A percentile compares a stretch with the other conserved stretches of the same genome.
Evolutionary conservation across 2,113 vertebrate species (phyloP).

Genomic region (Capreolus pygargus): DNA sequence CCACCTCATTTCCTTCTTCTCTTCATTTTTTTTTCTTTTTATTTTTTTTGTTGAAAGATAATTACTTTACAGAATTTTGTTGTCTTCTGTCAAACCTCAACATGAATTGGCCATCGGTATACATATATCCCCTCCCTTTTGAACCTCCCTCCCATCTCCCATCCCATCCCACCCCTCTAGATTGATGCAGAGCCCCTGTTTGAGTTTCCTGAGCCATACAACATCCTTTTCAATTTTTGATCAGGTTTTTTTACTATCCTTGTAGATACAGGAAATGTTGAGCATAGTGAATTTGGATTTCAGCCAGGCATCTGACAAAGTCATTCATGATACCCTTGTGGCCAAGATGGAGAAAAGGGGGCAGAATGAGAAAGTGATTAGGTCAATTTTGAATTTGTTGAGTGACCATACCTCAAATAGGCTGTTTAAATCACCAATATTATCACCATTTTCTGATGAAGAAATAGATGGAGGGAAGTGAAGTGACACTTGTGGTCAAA

Average conservation of each 20-base stretch:
- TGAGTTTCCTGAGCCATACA: background rate
- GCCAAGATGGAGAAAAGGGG: background rate
- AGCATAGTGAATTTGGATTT: background rate
- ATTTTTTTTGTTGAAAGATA: background rate
- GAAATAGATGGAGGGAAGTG: background rate
- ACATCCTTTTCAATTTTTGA: background rate
- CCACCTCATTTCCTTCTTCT: background rate
- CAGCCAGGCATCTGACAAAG: background rate
- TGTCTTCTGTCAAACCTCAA: background rate
- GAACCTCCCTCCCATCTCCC: background rate
- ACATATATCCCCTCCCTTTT: background rate
- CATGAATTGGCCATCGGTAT: background rate
- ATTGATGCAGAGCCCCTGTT: background rate
- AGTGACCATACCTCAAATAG: background rate
- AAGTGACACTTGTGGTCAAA: background rate
- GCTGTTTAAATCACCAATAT: background rate
- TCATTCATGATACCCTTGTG: background rate
- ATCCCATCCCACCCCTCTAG: background rate
- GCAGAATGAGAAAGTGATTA: background rate
- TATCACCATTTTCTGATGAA: background rate
- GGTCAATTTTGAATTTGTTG: background rate
- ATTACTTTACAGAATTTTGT: background rate
- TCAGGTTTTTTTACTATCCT: background rate
- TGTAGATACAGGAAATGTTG: background rate
- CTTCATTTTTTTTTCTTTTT: background rate